Evolutionary conservation across 35 echinoderm and acorn worm genomes (phyloP), one percentile per base, ranked within the genome.

Genomic region (Strongylocentrotus purpuratus): DNA sequence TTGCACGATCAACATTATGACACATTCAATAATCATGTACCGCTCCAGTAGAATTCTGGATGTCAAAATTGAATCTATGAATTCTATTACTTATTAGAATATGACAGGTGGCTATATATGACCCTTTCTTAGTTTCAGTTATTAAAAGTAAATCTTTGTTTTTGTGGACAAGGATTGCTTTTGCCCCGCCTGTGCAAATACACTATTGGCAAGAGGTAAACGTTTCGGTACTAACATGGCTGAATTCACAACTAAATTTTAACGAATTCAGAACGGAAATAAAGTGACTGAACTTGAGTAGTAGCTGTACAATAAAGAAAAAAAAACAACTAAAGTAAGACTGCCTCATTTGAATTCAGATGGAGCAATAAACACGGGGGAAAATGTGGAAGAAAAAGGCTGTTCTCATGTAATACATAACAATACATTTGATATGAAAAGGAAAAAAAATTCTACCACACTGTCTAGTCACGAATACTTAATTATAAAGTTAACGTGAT

Each of bases 141-240:
- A 78, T 78, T 78, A 78, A 78, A 78, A 78, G 65, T 28, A 78
- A 78, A 78, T 78, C 65, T 78, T 78, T 78, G 65, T 78, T 78
- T 78, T 78, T 78, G 65, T n/a, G 65, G 65, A 78, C 65, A 7
- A 78, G 65, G 4, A n/a, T 78, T 78, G 65, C 65, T 8, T 78
- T 78, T 78, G 65, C 65, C 25, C n/a, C 65, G 28, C 65, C 65
- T 78, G 65, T 22, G 65, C 65, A 78, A 78, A 78, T 22, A 78
- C 6, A n/a, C 22, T 78, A 78, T 78, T 78, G 20, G 65, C 20
- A 28, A 78, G 65, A 22, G 2, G 65, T 78, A 78, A 78, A 78
- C 22, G 65, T 78, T n/a, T 28, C 65, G 20, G 65, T 4, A 78
- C 20, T 22, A 31, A 7, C 65, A n/a, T n/a, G 4, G 65, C 7